A percentile compares a stretch with the other conserved stretches of the same genome.
phyloP scores from a whole-genome alignment of 2,113 vertebrate species.

The Coptodon rendalli region DNA sequence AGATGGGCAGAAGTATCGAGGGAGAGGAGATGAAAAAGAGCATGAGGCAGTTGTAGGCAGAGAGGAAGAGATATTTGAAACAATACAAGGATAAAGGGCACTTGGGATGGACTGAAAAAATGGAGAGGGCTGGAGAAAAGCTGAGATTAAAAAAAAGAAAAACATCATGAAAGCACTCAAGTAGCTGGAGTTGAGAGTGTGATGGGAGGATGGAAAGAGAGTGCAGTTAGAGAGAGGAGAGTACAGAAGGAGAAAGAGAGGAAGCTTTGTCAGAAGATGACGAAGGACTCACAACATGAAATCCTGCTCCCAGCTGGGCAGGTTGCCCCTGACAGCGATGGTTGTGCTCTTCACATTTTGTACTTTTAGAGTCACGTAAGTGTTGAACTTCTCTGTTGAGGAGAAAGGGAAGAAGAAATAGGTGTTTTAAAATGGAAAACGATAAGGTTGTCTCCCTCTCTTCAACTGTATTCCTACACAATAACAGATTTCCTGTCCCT shows the following conservation, averaged over 20 bases:
- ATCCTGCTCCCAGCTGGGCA: conserved; percentile 97
- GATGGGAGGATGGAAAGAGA: background rate
- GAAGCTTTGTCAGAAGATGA: background rate
- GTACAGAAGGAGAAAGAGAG: background rate
- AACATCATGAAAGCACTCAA: background rate
- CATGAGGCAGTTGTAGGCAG: conserved; percentile 1
- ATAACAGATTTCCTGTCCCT: background rate
- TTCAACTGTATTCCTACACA: background rate
- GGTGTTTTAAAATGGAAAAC: background rate
- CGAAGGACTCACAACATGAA: conserved; percentile 95
- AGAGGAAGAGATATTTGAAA: conserved; percentile 23
- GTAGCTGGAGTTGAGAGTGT: background rate
- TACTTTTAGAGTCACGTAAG: conserved; percentile 96
- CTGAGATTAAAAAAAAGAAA: background rate
- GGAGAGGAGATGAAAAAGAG: conserved; percentile 32
- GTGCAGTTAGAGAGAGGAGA: background rate
- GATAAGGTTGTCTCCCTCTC: background rate
- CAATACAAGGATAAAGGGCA: conserved; percentile 27
- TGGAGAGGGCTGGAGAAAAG: background rate
- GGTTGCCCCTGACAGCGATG: conserved; percentile 87
- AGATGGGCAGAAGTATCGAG: conserved; percentile 5
- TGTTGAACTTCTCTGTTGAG: conserved; percentile 91
- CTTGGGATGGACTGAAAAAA: conserved; percentile 10
- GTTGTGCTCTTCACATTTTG: conserved; percentile 99
- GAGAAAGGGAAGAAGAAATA: background rate